Evolutionary conservation across 2,888 invertebrate genomes (phyloP), one percentile per base, ranked within the genome.

Genomic region (Melinaea marsaeus): DNA sequence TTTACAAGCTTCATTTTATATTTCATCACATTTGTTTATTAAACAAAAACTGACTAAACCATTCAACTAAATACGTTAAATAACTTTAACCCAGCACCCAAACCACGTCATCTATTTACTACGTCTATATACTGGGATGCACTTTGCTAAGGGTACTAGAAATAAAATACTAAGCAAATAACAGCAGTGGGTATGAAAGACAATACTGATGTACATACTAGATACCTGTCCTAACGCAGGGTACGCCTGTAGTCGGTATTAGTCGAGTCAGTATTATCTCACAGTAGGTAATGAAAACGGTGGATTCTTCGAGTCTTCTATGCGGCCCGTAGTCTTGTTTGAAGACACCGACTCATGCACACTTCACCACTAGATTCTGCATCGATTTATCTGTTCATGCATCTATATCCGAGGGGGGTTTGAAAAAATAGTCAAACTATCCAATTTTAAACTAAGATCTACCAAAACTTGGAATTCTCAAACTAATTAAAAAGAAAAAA

Each of bases 91-190:
- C 88, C 88, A 85, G 83, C 87, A 86, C 87, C 88, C 82, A 80
- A 81, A 60, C 80, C 80, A 80, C 75, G 71, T 73, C 62, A 64
- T 61, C 86, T 86, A 85, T 77, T 63, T 68, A 70, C 87, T 87
- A 88, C 83, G 74, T 76, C 84, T 87, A 88, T 79, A 71, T 81
- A 89, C 89, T 88, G 89, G 89, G 89, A 90, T 90, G 89, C 89
- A 90, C 89, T 88, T 80, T 81, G 83, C 80, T 81, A 78, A 81
- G 80, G 80, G 75, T 78, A 79, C 73, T 77, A 79, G 76, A 76
- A 79, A 78, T 78, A 80, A 78, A 83, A 79, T 32, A 77, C 79
- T 82, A 82, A 81, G 79, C 80, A 70, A 72, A 69, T 71, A 67
- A 70, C 69, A 66, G 71, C 72, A 64, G 71, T 66, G 67, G 67